phyloP scores from a whole-genome alignment of 53 echinoderm and acorn worm genomes.

The Holothuria leucospilota region DNA sequence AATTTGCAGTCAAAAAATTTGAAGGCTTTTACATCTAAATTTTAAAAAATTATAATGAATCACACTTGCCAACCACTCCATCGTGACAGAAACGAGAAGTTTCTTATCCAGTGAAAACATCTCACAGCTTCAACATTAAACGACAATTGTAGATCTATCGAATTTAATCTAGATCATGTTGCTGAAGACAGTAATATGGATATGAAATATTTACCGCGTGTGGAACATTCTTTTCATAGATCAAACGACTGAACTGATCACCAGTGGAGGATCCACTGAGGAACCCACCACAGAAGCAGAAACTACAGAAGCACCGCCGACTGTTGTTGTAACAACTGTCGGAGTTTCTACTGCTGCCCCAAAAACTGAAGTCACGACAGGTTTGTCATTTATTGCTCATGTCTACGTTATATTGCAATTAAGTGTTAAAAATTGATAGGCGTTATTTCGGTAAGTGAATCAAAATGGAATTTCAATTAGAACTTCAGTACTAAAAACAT shows the following conservation, averaged over 20 bases:
- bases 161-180: not conserved
- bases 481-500: not conserved
- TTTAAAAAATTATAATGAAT: too few species aligned
- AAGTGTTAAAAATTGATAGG: not conserved
- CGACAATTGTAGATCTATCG: not conserved
- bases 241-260: not conserved
- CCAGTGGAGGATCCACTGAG: too few species aligned
- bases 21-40: too few species aligned
- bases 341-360: not conserved
- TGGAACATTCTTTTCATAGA: conserved; percentile 4
- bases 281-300: not conserved
- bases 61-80: too few species aligned
- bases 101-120: too few species aligned
- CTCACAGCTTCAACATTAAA: too few species aligned
- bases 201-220: not conserved
- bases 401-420: not conserved
- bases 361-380: not conserved
- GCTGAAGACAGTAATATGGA: not conserved
- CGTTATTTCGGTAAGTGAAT: too few species aligned
- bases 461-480: too few species aligned
- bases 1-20: too few species aligned
- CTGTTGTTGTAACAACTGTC: not conserved
- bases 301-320: not conserved
- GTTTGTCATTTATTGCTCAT: not conserved
- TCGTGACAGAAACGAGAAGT: too few species aligned